A percentile compares a stretch with the other conserved stretches of the same genome.
Conservation (phyloP, 2,797 vertebrate species). For the Meda fulgida region DNA sequence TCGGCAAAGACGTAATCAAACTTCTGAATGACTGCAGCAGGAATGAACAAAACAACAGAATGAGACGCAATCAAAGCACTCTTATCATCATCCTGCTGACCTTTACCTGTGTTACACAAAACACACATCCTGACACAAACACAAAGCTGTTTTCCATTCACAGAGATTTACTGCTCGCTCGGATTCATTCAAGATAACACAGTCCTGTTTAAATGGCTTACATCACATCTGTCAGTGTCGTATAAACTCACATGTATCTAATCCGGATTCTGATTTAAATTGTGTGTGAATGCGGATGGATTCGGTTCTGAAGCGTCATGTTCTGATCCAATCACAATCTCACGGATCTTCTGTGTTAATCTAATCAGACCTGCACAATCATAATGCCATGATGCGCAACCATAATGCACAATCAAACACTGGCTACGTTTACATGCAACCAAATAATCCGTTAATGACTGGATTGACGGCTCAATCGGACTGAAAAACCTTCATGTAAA, state of each 20-base stretch:
- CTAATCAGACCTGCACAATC: not conserved
- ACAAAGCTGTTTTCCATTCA: not conserved
- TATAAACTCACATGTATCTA: not conserved
- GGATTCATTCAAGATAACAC: not conserved
- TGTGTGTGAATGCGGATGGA: not conserved
- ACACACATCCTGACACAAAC: not conserved
- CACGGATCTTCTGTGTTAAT: not conserved
- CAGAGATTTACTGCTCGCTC: not conserved
- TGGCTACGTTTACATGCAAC: no score
- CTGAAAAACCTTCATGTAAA: no score
- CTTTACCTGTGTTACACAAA: slow-evolving; percentile 27
- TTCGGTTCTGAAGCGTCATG: not conserved
- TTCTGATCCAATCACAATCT: not conserved
- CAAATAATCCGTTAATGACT: no score
- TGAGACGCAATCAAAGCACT: slow-evolving; percentile 27
- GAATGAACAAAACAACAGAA: slow-evolving; percentile 17
- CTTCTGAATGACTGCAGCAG: slow-evolving; percentile 87
- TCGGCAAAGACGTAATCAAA: slow-evolving; percentile 98
- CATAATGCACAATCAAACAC: no score
- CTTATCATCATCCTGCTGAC: not conserved
- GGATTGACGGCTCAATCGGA: no score
- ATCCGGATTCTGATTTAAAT: not conserved
- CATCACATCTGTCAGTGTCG: not conserved
- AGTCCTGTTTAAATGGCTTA: not conserved
- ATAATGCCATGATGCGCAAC: not conserved